A percentile compares a stretch with the other conserved stretches of the same genome.
These are phyloP conservation scores for Pygmarrhopalites habei DNA, from an alignment of 1,140 invertebrate genomes.

Conservation along the genomic window DNA sequence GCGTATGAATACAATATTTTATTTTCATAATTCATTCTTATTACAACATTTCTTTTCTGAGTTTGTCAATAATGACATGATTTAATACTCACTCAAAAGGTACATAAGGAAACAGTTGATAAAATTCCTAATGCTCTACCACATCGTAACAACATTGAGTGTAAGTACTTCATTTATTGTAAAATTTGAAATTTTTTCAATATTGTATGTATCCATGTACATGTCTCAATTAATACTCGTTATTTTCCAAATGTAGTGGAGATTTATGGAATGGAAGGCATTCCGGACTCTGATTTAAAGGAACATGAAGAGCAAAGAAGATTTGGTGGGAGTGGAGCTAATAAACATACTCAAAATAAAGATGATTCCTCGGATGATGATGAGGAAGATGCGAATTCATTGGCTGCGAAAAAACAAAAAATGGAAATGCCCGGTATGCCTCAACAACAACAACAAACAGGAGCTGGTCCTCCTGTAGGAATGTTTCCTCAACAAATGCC, in stretches of 20 bases:
- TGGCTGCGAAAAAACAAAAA: constrained; percentile 64
- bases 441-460: too few species aligned
- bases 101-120: constrained; percentile 99
- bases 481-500: constrained; percentile 31
- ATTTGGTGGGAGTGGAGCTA: constrained; percentile 39
- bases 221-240: too few species aligned
- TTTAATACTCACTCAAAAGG: too few species aligned
- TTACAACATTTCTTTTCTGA: too few species aligned
- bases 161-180: too few species aligned
- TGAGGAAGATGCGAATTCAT: too few species aligned
- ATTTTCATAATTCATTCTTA: too few species aligned
- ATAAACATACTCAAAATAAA: constrained; percentile 26
- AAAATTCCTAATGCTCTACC: constrained; percentile 98
- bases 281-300: constrained; percentile 87
- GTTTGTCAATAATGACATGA: too few species aligned
- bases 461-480: constrained; percentile 1
- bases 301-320: constrained; percentile 84
- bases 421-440: constrained; percentile 57
- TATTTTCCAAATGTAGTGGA: too few species aligned
- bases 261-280: constrained; percentile 99
- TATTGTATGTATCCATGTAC: too few species aligned
- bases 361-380: constrained; percentile 53
- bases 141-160: constrained; percentile 96
- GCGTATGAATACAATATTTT: too few species aligned
- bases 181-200: too few species aligned